Conservation (phyloP, 2,888 invertebrate species). For the Lacanobia oleracea region DNA sequence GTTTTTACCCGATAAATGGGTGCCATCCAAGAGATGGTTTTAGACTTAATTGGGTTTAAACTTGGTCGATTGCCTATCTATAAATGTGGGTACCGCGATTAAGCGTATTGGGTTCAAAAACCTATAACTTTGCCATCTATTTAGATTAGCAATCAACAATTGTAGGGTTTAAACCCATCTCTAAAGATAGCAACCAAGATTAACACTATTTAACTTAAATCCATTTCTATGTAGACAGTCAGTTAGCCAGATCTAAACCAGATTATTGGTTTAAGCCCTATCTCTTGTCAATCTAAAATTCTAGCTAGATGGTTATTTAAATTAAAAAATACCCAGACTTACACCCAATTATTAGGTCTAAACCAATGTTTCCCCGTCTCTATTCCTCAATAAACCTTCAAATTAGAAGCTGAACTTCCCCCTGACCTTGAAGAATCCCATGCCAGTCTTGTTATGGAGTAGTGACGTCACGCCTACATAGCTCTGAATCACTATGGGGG, state of each 20-base stretch:
- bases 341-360: background rate
- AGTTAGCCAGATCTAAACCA: background rate
- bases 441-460: constrained; percentile 95
- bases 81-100: background rate
- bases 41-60: background rate
- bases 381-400: constrained; percentile 31
- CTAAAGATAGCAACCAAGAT: background rate
- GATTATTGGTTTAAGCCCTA: background rate
- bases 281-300: background rate
- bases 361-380: background rate
- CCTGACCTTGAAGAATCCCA: constrained; percentile 96
- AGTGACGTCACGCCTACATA: constrained; percentile 95
- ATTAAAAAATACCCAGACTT: background rate
- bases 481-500: constrained; percentile 94
- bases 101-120: no score
- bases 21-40: background rate
- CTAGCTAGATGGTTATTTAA: no score
- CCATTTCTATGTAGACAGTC: background rate
- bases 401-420: constrained; percentile 95
- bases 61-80: background rate
- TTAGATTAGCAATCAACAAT: no score
- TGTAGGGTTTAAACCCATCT: background rate
- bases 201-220: no score
- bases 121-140: no score
- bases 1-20: background rate